phyloP scores from a whole-genome alignment of 2,113 vertebrate species.

The Cyanoramphus novaezelandiae region DNA sequence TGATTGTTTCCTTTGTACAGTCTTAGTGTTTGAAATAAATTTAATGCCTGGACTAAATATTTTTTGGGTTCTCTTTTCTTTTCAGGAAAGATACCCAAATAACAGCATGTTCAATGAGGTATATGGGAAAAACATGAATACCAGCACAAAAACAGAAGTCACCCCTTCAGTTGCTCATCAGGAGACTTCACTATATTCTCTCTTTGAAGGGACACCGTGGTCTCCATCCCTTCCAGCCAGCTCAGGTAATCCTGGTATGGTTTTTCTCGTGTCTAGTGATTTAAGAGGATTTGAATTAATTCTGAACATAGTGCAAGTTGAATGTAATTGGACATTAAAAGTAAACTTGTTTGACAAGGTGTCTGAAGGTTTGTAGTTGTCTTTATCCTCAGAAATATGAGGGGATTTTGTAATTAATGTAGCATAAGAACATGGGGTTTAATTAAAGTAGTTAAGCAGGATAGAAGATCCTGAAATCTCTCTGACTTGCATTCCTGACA shows the following conservation, averaged over 20 bases:
- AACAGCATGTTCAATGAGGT: conserved; percentile 96
- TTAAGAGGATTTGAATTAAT: not conserved
- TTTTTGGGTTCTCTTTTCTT: not conserved
- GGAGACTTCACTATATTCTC: conserved; percentile 94
- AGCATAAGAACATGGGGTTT: not conserved
- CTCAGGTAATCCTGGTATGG: conserved; percentile 81
- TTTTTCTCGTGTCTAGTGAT: not conserved
- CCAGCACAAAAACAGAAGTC: conserved; percentile 85
- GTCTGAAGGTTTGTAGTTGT: not conserved
- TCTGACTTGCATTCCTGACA: not conserved
- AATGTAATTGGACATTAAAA: not conserved
- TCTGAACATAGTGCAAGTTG: not conserved
- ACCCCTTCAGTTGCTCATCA: conserved; percentile 84
- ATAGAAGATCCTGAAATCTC: not conserved
- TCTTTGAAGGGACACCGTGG: conserved; percentile 96
- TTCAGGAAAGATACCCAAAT: conserved; percentile 90
- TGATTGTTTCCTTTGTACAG: not conserved
- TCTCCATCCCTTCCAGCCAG: conserved; percentile 96
- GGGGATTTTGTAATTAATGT: not conserved
- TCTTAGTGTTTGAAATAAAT: not conserved
- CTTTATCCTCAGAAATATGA: not conserved
- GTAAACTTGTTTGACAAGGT: not conserved
- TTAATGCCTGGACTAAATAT: not conserved
- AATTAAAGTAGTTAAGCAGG: not conserved
- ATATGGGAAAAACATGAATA: conserved; percentile 88